Base-by-base conservation (phyloP, 2,797 vertebrate species). In the Clamator glandarius region DNA sequence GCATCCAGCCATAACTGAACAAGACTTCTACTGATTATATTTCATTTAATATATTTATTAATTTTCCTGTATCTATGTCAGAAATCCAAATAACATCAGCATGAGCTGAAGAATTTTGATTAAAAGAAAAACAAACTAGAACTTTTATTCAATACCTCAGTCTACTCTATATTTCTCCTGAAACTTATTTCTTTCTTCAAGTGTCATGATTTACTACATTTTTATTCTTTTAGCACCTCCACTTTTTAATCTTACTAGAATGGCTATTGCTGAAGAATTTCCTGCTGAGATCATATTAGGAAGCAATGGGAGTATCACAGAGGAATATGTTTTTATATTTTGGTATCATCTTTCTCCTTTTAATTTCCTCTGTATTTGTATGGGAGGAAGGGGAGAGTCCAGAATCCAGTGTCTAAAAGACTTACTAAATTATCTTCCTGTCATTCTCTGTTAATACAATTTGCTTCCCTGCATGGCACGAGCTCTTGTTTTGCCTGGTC, bases 301-400 rank as follows among this genome's bases (percentile, higher is more conserved):
- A 94, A 90, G 54, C 48, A 87, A 89, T 55, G 73, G 69, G 58
- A 94, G 42, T 73, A 57, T 24, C 75, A 54, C 52, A 64, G 64
- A 93, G 76, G 81, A 93, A 87, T 66, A 87, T 2, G 18, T 55
- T 89, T n/a, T 85, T 54, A 39, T 92, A 92, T 68, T 93, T 94
- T 76, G 21, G 72, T 51, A 90, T 78, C 72, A 85, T 62, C 73
- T 93, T 92, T 92, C 84, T 95, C 31, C 78, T 89, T 82, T 92
- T 79, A 89, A 90, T 95, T 95, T 95, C 86, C 93, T 84, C 25
- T 74, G 50, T 66, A 24, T 84, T 95, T 90, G 64, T 89, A 95
- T 83, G 87, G 41, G 50, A 91, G 94, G 93, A 95, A 92, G n/a
- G 50, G 74, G 57, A 92, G 23, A 87, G 90, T 61, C 78, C 66